These are phyloP conservation scores for Rhamphomyia laevipes DNA, from an alignment of 2,888 invertebrate species.

Conservation along the genomic window DNA sequence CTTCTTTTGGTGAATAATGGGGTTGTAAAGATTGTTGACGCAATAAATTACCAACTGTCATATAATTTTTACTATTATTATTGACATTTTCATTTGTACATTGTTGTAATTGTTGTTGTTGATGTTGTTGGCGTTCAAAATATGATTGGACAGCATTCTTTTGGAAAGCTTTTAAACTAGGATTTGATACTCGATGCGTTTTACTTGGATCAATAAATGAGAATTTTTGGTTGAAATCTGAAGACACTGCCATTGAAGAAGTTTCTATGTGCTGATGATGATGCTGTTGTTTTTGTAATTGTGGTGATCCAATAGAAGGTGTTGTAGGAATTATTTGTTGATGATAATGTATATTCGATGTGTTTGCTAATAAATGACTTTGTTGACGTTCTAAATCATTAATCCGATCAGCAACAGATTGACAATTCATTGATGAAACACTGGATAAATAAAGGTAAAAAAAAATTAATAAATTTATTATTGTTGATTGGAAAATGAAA, in stretches of 20 bases:
- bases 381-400: constrained; percentile 48
- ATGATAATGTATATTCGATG: background rate
- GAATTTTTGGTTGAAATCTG: constrained; percentile 38
- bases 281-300: background rate
- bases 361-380: constrained; percentile 14
- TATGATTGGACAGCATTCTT: constrained; percentile 72
- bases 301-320: background rate
- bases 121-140: constrained; percentile 58
- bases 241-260: no score
- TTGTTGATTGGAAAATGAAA: no score
- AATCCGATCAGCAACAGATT: constrained; percentile 54
- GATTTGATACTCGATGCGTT: constrained; percentile 56
- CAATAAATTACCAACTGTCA: constrained; percentile 20
- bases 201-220: constrained; percentile 63
- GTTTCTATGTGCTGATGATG: background rate
- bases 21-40: constrained; percentile 31
- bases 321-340: background rate
- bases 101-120: constrained; percentile 40
- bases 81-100: constrained; percentile 19
- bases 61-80: constrained; percentile 5
- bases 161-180: constrained; percentile 67
- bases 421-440: constrained; percentile 24
- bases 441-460: no score
- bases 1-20: constrained; percentile 17
- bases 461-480: no score